Conservation (phyloP, 1,140 invertebrate species). For the Camponotus vicinus region DNA sequence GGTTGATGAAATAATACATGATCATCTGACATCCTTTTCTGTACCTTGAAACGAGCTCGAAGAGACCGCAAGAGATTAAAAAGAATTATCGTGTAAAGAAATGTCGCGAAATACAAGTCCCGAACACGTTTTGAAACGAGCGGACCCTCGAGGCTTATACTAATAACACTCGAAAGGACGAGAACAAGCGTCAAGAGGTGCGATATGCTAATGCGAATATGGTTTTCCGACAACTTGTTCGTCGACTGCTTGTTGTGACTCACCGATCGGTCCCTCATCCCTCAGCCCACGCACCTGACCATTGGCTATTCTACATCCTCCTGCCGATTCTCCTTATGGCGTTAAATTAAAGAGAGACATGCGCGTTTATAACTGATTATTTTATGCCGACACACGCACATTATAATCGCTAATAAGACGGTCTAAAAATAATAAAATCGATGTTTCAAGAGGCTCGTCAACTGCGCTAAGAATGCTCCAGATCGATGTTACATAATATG, state of each 20-base stretch:
- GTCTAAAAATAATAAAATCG: background rate
- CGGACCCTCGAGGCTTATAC: background rate
- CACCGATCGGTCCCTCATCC: slow-evolving; percentile 46
- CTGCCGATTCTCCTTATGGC: background rate
- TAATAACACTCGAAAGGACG: slow-evolving; percentile 11
- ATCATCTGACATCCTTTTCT: background rate
- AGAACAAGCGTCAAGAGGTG: slow-evolving; percentile 5
- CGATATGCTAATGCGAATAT: slow-evolving; percentile 71
- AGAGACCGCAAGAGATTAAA: background rate
- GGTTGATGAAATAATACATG: background rate
- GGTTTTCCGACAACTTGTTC: slow-evolving; percentile 28
- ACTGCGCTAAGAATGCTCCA: slow-evolving; percentile 5
- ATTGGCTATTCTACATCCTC: slow-evolving; percentile 43
- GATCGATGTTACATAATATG: background rate
- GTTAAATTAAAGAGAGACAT: slow-evolving; percentile 44
- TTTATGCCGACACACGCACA: background rate
- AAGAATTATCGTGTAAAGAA: background rate
- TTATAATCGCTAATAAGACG: background rate
- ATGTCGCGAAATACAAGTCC: background rate
- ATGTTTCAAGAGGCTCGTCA: background rate
- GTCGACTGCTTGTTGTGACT: slow-evolving; percentile 61
- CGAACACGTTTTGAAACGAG: slow-evolving; percentile 8
- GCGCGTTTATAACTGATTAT: slow-evolving; percentile 27
- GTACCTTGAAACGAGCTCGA: background rate
- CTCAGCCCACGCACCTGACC: slow-evolving; percentile 58